phyloP scores from a whole-genome alignment of 2,888 invertebrate species.

The Cheiracanthium punctorium region DNA sequence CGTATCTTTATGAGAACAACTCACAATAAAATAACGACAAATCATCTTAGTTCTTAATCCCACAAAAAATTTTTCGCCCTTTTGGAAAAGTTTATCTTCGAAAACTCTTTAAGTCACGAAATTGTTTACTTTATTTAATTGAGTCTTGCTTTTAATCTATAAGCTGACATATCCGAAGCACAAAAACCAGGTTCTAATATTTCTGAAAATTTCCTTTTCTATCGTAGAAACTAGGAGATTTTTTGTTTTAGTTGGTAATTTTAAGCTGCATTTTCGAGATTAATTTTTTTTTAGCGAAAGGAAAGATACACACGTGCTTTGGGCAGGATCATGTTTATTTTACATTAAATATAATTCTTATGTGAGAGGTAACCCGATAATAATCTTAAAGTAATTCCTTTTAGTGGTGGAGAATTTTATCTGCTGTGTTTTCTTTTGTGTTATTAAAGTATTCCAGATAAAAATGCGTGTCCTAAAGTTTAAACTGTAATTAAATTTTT shows the following conservation, averaged over 20 bases:
- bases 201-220: neutral
- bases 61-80: neutral
- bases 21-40: neutral
- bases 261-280: neutral
- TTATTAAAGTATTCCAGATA: no score
- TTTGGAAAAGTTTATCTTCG: neutral
- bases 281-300: neutral
- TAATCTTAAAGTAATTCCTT: no score
- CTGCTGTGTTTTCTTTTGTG: no score
- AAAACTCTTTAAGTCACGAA: neutral
- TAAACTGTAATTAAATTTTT: no score
- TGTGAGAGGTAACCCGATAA: no score
- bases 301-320: no score
- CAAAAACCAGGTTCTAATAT: neutral
- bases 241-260: neutral
- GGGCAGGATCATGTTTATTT: no score
- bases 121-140: constrained; percentile 23
- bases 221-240: neutral
- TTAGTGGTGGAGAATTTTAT: no score
- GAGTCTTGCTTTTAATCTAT: no score
- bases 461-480: no score
- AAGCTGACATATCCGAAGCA: no score
- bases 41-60: neutral
- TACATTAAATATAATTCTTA: no score
- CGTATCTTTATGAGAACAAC: neutral